Evolutionary conservation across 2,888 invertebrate species (phyloP).

Genomic region (Ectemnius cavifrons): DNA sequence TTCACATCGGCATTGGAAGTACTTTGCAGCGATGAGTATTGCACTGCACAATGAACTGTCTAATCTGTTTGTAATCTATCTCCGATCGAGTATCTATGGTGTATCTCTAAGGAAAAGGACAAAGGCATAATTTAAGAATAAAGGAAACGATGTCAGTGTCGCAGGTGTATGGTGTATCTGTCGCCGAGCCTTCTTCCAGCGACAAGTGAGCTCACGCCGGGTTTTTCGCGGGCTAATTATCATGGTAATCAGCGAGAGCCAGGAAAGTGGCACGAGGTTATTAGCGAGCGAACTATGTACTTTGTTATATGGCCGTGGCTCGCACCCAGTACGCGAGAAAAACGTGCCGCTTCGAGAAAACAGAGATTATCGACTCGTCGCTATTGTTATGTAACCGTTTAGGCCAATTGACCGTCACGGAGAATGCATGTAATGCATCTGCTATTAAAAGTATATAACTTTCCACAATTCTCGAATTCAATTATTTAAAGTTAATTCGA

Average conservation of each 20-base stretch:
- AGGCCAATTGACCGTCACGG: neutral
- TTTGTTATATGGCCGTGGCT: too few relatives aligned
- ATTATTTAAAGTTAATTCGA: too few relatives aligned
- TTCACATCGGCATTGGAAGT: too few relatives aligned
- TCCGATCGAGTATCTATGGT: too few relatives aligned
- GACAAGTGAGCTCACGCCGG: slow-evolving; percentile 19
- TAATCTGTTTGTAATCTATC: too few relatives aligned
- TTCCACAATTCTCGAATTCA: too few relatives aligned
- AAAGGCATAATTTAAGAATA: slow-evolving; percentile 6
- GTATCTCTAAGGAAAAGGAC: neutral
- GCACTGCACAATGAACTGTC: too few relatives aligned
- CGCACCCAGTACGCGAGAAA: neutral
- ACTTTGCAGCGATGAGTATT: too few relatives aligned
- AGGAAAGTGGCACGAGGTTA: slow-evolving; percentile 64
- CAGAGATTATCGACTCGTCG: neutral
- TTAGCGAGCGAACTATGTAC: slow-evolving; percentile 26
- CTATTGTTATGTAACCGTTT: neutral
- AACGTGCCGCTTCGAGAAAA: slow-evolving; percentile 1
- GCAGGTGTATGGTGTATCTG: neutral
- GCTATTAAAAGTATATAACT: too few relatives aligned
- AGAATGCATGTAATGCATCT: too few relatives aligned
- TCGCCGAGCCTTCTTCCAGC: too few relatives aligned
- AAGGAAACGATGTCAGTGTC: neutral
- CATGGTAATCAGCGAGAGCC: slow-evolving; percentile 53
- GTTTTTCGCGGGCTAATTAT: slow-evolving; percentile 58